A percentile compares a stretch with the other conserved stretches of the same genome.
These are phyloP conservation scores for Subanguina moxae DNA, from an alignment of 1,140 invertebrate species.

Conservation along the genomic window DNA sequence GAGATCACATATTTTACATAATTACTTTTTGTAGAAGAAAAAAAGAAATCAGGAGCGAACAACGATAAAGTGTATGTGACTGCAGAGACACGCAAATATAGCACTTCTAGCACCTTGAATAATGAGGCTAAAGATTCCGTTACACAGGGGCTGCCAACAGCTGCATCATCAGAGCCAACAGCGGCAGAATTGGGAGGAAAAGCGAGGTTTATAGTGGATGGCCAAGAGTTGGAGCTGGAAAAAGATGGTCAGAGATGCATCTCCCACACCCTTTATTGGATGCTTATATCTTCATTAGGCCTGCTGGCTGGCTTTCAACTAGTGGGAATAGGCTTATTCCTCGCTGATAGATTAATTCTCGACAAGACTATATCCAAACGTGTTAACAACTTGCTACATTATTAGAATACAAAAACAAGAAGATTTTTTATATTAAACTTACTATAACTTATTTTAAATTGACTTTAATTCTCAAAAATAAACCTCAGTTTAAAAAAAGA, in stretches of 20 bases:
- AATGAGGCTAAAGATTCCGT: too few relatives aligned
- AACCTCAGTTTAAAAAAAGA: too few relatives aligned
- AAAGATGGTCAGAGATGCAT: slow-evolving; percentile 31
- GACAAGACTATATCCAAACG: neutral
- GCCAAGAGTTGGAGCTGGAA: neutral
- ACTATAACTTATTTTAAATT: too few relatives aligned
- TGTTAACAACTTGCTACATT: neutral
- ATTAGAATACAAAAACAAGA: neutral
- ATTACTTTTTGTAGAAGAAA: neutral
- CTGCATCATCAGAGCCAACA: neutral
- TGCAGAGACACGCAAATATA: neutral
- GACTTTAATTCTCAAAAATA: too few relatives aligned
- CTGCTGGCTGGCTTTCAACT: slow-evolving; percentile 35
- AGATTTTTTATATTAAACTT: too few relatives aligned
- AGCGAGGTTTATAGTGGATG: neutral
- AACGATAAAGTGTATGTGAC: neutral
- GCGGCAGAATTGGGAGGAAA: neutral
- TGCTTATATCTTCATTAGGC: slow-evolving; percentile 24
- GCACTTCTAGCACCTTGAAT: too few relatives aligned
- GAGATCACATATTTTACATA: slow-evolving; percentile 3
- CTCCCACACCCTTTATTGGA: slow-evolving; percentile 31
- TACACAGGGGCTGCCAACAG: too few relatives aligned
- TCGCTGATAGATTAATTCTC: slow-evolving; percentile 30
- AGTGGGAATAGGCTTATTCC: slow-evolving; percentile 25
- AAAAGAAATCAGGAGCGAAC: slow-evolving; percentile 1